Evolutionary conservation across 2,113 vertebrate genomes (phyloP).

Genomic region (Glaucidium brasilianum): DNA sequence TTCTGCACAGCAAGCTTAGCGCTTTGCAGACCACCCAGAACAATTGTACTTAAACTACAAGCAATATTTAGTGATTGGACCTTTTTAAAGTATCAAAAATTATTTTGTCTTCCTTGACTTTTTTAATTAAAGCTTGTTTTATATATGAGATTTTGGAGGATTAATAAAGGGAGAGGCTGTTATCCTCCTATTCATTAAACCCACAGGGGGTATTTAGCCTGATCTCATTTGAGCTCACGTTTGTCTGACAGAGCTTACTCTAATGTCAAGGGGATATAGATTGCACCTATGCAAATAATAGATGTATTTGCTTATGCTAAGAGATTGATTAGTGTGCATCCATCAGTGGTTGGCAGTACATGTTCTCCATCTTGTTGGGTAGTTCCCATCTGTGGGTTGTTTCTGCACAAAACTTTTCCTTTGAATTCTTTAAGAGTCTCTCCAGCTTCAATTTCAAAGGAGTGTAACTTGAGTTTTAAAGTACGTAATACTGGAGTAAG

Average conservation of each 20-base stretch:
- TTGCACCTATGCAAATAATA: slow-evolving; percentile 12
- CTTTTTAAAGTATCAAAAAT: not conserved
- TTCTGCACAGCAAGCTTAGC: not conserved
- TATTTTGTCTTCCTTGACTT: not conserved
- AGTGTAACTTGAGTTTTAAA: not conserved
- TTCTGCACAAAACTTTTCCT: not conserved
- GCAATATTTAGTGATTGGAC: not conserved
- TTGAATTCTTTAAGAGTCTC: not conserved
- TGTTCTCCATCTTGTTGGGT: fast-evolving
- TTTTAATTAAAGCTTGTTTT: not conserved
- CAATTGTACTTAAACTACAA: not conserved
- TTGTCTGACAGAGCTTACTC: slow-evolving; percentile 10
- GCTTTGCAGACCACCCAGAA: slow-evolving; percentile 33
- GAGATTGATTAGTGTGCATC: not conserved
- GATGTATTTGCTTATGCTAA: not conserved
- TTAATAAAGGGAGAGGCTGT: slow-evolving; percentile 15
- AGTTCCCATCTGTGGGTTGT: not conserved
- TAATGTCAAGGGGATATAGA: not conserved
- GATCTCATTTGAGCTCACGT: slow-evolving; percentile 17
- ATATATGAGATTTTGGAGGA: not conserved
- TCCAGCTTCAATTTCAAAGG: not conserved
- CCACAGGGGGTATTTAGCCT: not conserved
- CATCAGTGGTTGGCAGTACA: not conserved
- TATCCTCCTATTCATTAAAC: not conserved
- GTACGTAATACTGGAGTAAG: not conserved